Evolutionary conservation across 2,888 invertebrate genomes (phyloP).

Genomic region (Dynastes tityus): DNA sequence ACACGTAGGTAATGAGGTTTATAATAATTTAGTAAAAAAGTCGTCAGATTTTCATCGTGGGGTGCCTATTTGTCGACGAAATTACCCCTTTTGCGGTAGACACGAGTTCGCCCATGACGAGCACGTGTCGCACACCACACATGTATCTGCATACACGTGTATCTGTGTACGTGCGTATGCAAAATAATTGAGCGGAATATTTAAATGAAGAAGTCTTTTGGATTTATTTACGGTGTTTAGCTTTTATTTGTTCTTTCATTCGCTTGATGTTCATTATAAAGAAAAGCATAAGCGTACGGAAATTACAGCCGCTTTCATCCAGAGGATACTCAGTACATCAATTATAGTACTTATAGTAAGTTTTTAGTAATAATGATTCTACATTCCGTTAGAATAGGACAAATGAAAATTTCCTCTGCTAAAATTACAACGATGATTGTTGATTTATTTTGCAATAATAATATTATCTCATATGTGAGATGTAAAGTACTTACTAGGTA

Average conservation of each 20-base stretch:
- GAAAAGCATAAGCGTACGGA: background rate
- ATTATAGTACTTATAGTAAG: no score
- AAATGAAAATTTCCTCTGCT: no score
- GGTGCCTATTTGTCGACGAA: slow-evolving; percentile 62
- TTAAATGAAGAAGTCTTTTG: slow-evolving; percentile 60
- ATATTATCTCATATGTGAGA: no score
- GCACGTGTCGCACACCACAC: slow-evolving; percentile 56
- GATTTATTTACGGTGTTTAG: slow-evolving; percentile 45
- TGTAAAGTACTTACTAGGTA: no score
- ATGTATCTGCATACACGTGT: slow-evolving; percentile 29
- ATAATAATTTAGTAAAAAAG: background rate
- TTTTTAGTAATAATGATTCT: no score
- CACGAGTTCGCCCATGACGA: slow-evolving; percentile 53
- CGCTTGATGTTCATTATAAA: slow-evolving; percentile 44
- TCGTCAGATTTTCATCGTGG: slow-evolving; percentile 51
- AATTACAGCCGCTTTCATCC: no score
- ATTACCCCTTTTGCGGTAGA: slow-evolving; percentile 60
- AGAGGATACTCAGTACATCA: background rate
- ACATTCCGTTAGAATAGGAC: no score
- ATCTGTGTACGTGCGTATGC: slow-evolving; percentile 57
- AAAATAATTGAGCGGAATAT: slow-evolving; percentile 67
- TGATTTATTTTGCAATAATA: no score
- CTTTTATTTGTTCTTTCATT: slow-evolving; percentile 52
- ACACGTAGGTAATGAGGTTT: background rate
- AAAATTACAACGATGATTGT: no score